Percentiles rank a stretch among this genome's conserved stretches.
Evolutionary conservation across 2,113 vertebrate genomes (phyloP).

Genomic region (Pelodiscus sinensis): DNA sequence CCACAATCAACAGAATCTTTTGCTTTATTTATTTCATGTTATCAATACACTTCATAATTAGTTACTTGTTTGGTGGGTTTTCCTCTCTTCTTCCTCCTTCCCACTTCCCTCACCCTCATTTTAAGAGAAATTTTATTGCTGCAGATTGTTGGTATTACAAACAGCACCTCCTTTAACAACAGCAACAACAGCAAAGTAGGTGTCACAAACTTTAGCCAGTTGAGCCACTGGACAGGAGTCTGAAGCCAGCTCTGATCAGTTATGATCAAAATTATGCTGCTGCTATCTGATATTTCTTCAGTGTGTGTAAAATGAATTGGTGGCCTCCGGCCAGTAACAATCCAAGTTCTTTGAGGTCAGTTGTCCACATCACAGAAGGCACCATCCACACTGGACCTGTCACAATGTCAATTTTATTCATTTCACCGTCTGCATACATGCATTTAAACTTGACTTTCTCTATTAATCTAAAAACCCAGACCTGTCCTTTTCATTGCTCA

Average conservation of each 20-base stretch:
- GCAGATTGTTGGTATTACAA: constrained; percentile 16
- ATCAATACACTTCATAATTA: constrained; percentile 1
- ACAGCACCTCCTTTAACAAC: background rate
- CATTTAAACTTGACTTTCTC: background rate
- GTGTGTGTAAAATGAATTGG: background rate
- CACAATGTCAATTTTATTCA: background rate
- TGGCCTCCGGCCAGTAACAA: background rate
- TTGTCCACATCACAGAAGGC: background rate
- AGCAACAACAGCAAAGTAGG: background rate
- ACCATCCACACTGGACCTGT: background rate
- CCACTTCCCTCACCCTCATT: background rate
- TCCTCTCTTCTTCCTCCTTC: background rate
- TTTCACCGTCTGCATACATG: background rate
- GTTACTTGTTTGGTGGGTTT: background rate
- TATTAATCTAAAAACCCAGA: background rate
- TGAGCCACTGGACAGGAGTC: background rate
- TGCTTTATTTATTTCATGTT: background rate
- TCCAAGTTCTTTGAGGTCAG: background rate
- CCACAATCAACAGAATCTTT: background rate
- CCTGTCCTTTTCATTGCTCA: background rate
- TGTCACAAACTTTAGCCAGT: background rate
- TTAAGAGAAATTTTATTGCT: background rate
- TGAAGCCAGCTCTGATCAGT: background rate
- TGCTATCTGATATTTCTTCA: background rate
- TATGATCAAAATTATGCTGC: background rate